phyloP scores from a whole-genome alignment of 2,113 vertebrate genomes.

The Acrocephalus arundinaceus region DNA sequence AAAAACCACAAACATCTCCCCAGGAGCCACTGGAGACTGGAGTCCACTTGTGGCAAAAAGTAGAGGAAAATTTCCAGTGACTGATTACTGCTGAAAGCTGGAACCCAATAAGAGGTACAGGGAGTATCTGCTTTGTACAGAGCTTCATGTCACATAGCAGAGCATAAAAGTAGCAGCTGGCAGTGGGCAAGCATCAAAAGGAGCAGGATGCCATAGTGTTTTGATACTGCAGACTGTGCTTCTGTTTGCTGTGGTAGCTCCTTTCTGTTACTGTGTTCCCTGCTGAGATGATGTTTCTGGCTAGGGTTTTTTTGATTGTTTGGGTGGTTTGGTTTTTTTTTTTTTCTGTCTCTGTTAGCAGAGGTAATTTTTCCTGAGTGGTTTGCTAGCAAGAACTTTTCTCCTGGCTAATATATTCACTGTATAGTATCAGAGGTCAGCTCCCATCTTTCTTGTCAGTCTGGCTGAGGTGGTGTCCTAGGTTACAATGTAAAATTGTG shows the following conservation, averaged over 20 bases:
- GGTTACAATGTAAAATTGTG: too few relatives aligned
- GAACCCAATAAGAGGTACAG: background rate
- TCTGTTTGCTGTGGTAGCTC: background rate
- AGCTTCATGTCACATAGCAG: background rate
- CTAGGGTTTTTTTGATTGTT: background rate
- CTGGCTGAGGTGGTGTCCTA: background rate
- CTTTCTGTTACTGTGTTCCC: background rate
- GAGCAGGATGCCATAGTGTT: background rate
- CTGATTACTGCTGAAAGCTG: background rate
- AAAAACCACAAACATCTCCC: background rate
- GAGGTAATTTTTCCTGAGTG: background rate
- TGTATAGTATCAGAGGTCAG: background rate
- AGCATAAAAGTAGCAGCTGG: background rate
- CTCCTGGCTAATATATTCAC: background rate
- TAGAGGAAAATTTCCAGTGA: conserved; percentile 4
- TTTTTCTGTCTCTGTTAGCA: background rate
- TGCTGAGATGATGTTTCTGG: background rate
- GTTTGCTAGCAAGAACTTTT: background rate
- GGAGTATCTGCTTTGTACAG: background rate
- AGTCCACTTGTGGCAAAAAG: conserved; percentile 33
- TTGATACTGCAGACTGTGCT: background rate
- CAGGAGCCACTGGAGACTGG: background rate
- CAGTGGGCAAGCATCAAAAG: background rate
- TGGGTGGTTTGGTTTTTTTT: background rate
- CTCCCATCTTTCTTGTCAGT: background rate